Percentiles rank a stretch among this genome's conserved stretches.
phyloP scores from a whole-genome alignment of 2,113 vertebrate species.

The Chunga burmeisteri region DNA sequence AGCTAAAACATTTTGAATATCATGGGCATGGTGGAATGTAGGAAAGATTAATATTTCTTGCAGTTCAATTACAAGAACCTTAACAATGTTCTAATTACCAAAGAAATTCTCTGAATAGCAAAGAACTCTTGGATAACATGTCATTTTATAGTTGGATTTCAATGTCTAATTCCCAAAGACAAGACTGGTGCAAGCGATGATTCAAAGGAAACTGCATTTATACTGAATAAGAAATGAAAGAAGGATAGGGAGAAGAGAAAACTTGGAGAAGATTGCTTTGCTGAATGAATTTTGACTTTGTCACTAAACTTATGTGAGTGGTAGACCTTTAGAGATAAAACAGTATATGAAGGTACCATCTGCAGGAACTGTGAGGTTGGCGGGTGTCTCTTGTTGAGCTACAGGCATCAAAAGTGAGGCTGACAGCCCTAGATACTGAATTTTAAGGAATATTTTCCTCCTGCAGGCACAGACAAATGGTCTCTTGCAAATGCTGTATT shows the following conservation, averaged over 20 bases:
- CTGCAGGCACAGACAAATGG: conserved; percentile 1
- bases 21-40: background rate
- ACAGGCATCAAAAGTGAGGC: conserved; percentile 35
- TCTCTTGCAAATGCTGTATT: background rate
- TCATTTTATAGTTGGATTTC: conserved; percentile 3
- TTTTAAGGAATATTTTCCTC: conserved; percentile 43
- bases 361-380: conserved; percentile 26
- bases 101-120: background rate
- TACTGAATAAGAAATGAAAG: conserved; percentile 20
- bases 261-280: conserved; percentile 44
- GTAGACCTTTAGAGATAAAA: conserved; percentile 57
- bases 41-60: conserved; percentile 11
- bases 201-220: background rate
- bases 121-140: background rate
- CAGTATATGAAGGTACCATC: conserved; percentile 45
- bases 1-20: background rate
- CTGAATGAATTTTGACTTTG: conserved; percentile 58
- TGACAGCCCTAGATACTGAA: conserved; percentile 21
- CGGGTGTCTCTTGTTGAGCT: conserved; percentile 21
- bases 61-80: background rate
- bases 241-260: conserved; percentile 16
- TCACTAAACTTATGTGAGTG: conserved; percentile 56
- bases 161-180: conserved; percentile 16
- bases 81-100: conserved; percentile 22
- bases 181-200: background rate